Evolutionary conservation across 2,113 vertebrate species (phyloP), one percentile per base, ranked within the genome.

Genomic region (Tragelaphus buxtoni): DNA sequence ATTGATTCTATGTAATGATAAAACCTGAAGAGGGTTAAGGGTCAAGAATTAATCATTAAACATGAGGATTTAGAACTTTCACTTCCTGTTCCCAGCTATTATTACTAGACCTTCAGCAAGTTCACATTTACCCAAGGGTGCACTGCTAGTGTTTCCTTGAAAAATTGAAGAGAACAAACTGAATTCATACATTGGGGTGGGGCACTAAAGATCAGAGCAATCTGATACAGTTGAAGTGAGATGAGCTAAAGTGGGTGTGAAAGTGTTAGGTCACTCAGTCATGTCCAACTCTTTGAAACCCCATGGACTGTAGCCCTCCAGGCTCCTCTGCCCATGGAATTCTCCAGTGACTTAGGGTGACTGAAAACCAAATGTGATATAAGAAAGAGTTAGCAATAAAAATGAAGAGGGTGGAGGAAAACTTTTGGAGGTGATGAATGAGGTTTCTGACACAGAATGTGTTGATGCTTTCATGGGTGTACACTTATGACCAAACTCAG

Each of bases 1-100:
- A 89, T 55, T 81, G 49, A 81, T 81, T 76, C 17, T 65, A 13
- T 76, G 55, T 90, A 32, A 83, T 45, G 17, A 82, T 90, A 93
- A 51, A 60, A 32, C 5, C 35, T 90, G 22, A 45, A 77, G 24
- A 76, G 13, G 24, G 26, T 77, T 49, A 51, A 69, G 53, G 4
- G 7, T 65, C 32, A 42, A 60, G 20, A 22, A 24, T 76, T 49
- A 56, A 35, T 53, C 30, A 72, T 49, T 69, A 69, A 20, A 26
- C 12, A 63, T 47, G n/a, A 90, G 49, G 5, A 7, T 11, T 82
- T 65, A 77, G 28, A 83, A 77, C 12, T 39, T 82, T 69, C 13
- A 42, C 45, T 53, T 77, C 30, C 4, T 76, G 14, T 82, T 65
- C 9, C 24, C 51, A 69, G 22, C 26, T 79, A n/a, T 39, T 90